A percentile compares a stretch with the other conserved stretches of the same genome.
phyloP scores from a whole-genome alignment of 2,797 vertebrate species.

The Falco novaeseelandiae region DNA sequence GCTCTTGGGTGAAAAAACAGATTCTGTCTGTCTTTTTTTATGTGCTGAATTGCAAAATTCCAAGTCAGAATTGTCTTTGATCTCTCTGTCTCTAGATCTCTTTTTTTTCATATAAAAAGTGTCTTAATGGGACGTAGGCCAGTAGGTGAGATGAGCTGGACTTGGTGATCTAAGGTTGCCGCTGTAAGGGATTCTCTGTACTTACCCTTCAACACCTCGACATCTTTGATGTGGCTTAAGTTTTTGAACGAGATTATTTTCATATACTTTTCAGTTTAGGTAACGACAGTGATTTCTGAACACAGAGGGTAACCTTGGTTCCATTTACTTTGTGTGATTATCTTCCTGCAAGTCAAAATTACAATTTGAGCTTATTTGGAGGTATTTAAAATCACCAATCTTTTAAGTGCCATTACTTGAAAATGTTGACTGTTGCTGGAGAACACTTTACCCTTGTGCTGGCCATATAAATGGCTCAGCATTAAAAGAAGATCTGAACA shows the following conservation, averaged over 20 bases:
- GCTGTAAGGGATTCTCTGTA: neutral
- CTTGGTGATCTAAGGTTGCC: neutral
- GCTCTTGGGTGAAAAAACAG: neutral
- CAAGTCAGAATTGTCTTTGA: neutral
- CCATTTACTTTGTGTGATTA: neutral
- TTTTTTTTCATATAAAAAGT: neutral
- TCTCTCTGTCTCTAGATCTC: neutral
- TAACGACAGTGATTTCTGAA: neutral
- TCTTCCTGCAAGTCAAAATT: neutral
- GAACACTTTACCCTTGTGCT: neutral
- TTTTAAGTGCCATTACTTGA: neutral
- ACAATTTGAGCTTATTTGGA: neutral
- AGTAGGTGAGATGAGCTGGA: neutral
- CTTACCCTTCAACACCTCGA: neutral
- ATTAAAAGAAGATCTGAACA: neutral
- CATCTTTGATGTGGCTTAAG: neutral
- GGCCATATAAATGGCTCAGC: neutral
- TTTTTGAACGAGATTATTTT: neutral
- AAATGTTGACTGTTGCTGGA: neutral
- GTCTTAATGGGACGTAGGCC: neutral
- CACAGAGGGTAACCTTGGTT: neutral
- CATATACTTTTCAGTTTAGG: neutral
- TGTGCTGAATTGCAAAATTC: neutral
- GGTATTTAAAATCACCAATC: neutral
- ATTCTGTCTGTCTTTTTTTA: neutral